Evolutionary conservation across 2,797 vertebrate genomes (phyloP), one percentile per base, ranked within the genome.

Genomic region (Myotis myotis): DNA sequence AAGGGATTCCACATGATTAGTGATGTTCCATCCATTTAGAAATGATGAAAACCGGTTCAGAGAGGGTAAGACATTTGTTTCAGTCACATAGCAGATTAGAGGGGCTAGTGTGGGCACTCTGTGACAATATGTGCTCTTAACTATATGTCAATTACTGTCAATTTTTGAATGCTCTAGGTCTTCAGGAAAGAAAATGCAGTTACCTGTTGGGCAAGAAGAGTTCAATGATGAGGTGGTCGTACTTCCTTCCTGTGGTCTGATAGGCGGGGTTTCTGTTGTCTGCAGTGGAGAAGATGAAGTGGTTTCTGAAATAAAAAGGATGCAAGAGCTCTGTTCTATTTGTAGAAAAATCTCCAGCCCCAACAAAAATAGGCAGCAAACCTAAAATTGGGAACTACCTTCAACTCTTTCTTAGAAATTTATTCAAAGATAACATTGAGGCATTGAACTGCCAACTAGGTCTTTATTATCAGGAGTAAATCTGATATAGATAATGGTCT

Each of bases 131-230:
- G 8, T n/a, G 8, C 8, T 76, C 19, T 89, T 38, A 38, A n/a
- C 6, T n/a, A 16, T 8, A n/a, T 11, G 0, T 22, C 66, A 22
- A 15, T 28, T 10, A 16, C 60, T 75, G 44, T 30, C 19, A 87
- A 80, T 38, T 51, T 17, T 9, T 23, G 33, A 75, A 55, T 44
- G 7, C 28, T 57, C 44, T 38, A n/a, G 23, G 11, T 6, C 13
- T 38, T 79, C 22, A 17, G 19, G n/a, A 57, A 83, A 66, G 10
- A 68, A 55, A 75, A 41, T 1, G 8, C 15, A 81, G 68, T 91
- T 94, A 96, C 96, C 96, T 95, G 80, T 64, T 62, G 47, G 9
- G 2, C 53, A 68, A 36, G 64, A 47, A 88, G 62, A 70, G 36
- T 8, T 12, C 22, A 13, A 19, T 1, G 41, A 33, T 5, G 57